Percentiles rank a stretch among this genome's conserved stretches.
Evolutionary conservation across 2,797 vertebrate species (phyloP).

Genomic region (Okamejei kenojei): DNA sequence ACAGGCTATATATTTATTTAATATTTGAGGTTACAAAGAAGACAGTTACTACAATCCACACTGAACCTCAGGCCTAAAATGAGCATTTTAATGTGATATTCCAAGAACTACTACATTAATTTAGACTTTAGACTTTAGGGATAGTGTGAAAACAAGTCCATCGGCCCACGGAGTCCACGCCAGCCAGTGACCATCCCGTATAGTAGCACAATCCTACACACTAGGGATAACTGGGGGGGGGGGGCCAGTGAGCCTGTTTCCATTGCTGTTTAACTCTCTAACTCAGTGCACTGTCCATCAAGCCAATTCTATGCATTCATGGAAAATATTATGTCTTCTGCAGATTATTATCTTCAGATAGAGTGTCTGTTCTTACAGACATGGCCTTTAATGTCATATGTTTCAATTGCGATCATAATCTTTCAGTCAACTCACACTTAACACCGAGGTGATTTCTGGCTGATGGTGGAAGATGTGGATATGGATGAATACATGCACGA

Average conservation of each 20-base stretch:
- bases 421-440: neutral
- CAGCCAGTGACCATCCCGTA: too few relatives aligned
- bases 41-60: neutral
- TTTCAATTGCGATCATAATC: neutral
- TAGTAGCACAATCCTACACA: too few relatives aligned
- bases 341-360: neutral
- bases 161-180: too few relatives aligned
- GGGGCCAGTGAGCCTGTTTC: too few relatives aligned
- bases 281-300: neutral
- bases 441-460: neutral
- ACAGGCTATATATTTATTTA: neutral
- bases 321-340: neutral
- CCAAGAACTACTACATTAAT: neutral
- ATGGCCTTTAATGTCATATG: neutral
- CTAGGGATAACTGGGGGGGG: too few relatives aligned
- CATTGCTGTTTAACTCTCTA: too few relatives aligned
- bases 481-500: neutral
- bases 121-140: too few relatives aligned
- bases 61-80: neutral
- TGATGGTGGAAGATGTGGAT: neutral
- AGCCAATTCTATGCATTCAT: neutral
- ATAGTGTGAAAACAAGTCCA: too few relatives aligned
- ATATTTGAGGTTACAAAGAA: conserved; percentile 25
- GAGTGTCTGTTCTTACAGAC: neutral
- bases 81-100: neutral